A percentile compares a stretch with the other conserved stretches of the same genome.
These are phyloP conservation scores for Cygnus atratus DNA, from an alignment of 2,113 vertebrate genomes.

Conservation along the genomic window DNA sequence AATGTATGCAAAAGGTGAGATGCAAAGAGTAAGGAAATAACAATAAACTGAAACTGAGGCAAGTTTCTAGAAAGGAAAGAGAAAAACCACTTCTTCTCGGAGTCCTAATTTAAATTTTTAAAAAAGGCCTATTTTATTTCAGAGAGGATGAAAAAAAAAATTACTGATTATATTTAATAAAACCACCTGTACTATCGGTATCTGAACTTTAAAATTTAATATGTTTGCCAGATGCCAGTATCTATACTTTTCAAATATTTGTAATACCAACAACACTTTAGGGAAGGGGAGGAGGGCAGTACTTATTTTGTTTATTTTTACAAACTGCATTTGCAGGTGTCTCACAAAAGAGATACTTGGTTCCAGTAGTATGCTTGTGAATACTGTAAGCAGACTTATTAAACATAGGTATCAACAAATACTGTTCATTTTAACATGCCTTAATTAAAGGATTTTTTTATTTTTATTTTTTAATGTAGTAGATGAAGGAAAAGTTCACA, in stretches of 20 bases:
- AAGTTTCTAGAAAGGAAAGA: not conserved
- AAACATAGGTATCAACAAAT: not conserved
- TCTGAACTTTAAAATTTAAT: not conserved
- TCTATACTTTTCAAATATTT: not conserved
- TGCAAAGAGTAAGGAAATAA: not conserved
- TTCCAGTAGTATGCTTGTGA: not conserved
- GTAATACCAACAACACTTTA: not conserved
- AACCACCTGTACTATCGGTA: not conserved
- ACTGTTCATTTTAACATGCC: not conserved
- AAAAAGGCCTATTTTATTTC: not conserved
- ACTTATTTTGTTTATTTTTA: not conserved
- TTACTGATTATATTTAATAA: not conserved
- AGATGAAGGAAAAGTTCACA: conserved; percentile 59
- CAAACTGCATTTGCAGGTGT: not conserved
- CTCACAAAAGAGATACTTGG: not conserved
- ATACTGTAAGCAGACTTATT: not conserved
- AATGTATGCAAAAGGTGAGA: not conserved
- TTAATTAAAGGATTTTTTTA: not conserved
- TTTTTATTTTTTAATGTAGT: not conserved
- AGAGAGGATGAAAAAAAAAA: not conserved
- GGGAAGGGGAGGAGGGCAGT: not conserved
- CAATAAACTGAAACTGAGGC: not conserved
- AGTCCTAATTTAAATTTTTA: not conserved
- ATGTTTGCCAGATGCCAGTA: not conserved
- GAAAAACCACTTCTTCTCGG: not conserved